These are phyloP conservation scores for Thripadectes ignobilis DNA, from an alignment of 2,797 vertebrate genomes.

Conservation along the genomic window DNA sequence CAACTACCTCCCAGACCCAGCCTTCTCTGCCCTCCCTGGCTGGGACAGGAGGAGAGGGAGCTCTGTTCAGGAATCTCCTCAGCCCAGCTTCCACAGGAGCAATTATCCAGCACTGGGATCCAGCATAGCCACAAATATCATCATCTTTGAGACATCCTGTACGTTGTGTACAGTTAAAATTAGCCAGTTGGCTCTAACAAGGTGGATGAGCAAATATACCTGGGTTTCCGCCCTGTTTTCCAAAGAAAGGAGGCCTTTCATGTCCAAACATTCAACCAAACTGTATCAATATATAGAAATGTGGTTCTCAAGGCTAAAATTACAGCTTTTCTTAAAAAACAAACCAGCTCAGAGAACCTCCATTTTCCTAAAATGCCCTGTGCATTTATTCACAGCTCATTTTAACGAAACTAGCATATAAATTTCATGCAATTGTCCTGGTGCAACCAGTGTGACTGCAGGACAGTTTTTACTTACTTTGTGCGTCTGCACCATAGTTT, in stretches of 20 bases:
- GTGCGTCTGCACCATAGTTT: background rate
- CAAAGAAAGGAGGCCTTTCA: background rate
- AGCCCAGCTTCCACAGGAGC: background rate
- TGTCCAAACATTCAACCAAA: background rate
- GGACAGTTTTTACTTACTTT: background rate
- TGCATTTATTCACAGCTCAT: background rate
- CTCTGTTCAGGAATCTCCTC: background rate
- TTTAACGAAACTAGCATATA: background rate
- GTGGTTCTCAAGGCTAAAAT: background rate
- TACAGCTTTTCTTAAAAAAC: background rate
- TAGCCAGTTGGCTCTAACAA: background rate
- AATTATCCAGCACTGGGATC: background rate
- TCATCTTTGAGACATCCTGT: background rate
- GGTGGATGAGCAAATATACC: background rate
- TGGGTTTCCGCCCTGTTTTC: background rate
- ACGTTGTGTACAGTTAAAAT: background rate
- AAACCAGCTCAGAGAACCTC: background rate
- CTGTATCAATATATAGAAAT: background rate
- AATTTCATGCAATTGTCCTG: background rate
- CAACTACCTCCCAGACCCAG: rapidly evolving
- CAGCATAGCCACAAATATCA: background rate
- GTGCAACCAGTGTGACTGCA: background rate
- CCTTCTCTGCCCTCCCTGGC: background rate
- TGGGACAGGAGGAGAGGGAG: background rate
- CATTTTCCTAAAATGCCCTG: background rate